A percentile compares a stretch with the other conserved stretches of the same genome.
Conservation (phyloP, 1,140 invertebrate genomes). For the Conus betulinus region DNA sequence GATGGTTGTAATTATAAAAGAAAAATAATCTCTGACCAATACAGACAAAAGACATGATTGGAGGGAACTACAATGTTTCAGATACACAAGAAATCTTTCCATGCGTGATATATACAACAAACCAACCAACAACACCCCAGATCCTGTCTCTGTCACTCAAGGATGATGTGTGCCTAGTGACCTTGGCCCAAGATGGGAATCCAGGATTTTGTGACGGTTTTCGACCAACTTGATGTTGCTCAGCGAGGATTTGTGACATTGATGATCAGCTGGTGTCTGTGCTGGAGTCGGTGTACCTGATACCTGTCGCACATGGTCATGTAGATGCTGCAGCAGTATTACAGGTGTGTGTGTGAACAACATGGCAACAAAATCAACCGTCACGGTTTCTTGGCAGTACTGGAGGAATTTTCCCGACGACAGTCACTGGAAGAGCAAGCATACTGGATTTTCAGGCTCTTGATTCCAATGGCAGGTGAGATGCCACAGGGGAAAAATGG, state of each 20-base stretch:
- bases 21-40: too few species aligned
- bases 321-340: slow-evolving; percentile 59
- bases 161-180: background rate
- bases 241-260: slow-evolving; percentile 60
- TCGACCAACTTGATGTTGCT: slow-evolving; percentile 63
- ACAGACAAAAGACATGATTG: too few species aligned
- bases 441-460: slow-evolving; percentile 70
- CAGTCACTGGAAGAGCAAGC: slow-evolving; percentile 61
- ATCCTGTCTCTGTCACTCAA: too few species aligned
- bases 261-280: slow-evolving; percentile 57
- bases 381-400: slow-evolving; percentile 58
- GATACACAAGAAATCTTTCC: background rate
- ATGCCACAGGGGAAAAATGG: background rate
- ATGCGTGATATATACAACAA: background rate
- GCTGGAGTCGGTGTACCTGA: slow-evolving; percentile 58
- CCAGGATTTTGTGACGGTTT: slow-evolving; percentile 61
- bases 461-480: slow-evolving; percentile 55
- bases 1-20: too few species aligned
- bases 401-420: slow-evolving; percentile 62
- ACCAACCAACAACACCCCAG: too few species aligned
- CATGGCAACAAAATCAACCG: slow-evolving; percentile 43
- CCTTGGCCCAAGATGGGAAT: slow-evolving; percentile 57
- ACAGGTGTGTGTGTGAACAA: slow-evolving; percentile 59
- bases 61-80: background rate
- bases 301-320: slow-evolving; percentile 53